Base-by-base conservation (phyloP, 1,140 invertebrate species). In the Paraescarpia echinospica region DNA sequence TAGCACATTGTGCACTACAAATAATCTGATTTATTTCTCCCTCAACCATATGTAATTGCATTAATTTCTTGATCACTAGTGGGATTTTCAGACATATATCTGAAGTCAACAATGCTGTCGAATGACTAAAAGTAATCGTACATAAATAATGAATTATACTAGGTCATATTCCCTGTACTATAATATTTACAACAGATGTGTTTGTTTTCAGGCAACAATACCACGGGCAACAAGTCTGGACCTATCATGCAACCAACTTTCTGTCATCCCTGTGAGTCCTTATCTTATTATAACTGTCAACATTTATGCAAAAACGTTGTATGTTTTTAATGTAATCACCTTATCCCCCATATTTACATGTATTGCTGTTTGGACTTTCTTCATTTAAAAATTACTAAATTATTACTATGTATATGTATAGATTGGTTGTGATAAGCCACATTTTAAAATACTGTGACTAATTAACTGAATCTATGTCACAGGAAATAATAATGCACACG, bases 211-310 rank as follows among this genome's bases (percentile, higher is more conserved):
- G 98, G 97, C 97, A 92, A 95, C 96, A 89, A 95, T 98, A 92
- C 97, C 97, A 93, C 97, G 97, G 96, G 97, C 97, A 91, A 97
- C 96, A 89, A 96, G 96, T 93, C 95, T 98, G 93, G 97, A 98
- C 96, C 96, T 98, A 59, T 98, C 98, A 27, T 97, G 97, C 94
- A 98, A 98, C 96, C 96, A 96, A 34, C 95, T 98, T 89, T 94
- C 95, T 92, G 95, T 95, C 92, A 95, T 98, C 94, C 97, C 97
- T 93, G 97, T 98, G 97, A 97, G 97, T 95, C 91, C 41, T 59
- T 33, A n/a, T 51, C 31, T 41, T 51, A 33, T 89, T n/a, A 14
- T n/a, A 33, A 59, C n/a, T n/a, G n/a, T 35, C 34, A 91, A 88
- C 33, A 93, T 93, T 48, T 34, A 92, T 35, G 34, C 33, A 35